Evolutionary conservation across 2,797 vertebrate genomes (phyloP).

Genomic region (Prunella strophiata): DNA sequence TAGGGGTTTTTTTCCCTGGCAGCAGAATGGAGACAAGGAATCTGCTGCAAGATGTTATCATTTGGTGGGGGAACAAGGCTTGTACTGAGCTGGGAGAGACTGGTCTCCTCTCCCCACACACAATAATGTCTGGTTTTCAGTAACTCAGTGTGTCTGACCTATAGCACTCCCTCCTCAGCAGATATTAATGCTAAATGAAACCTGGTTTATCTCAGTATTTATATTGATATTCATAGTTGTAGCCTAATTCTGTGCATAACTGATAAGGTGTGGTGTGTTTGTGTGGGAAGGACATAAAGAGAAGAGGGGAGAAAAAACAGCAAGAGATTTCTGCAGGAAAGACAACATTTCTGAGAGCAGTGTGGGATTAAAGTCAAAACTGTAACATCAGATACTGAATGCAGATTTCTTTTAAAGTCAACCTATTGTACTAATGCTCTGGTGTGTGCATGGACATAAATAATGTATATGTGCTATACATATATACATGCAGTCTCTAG

Average conservation of each 20-base stretch:
- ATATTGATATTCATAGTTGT: not conserved
- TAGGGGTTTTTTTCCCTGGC: not conserved
- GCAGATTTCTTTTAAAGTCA: not conserved
- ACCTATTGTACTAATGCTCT: not conserved
- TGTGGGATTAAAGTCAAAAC: not conserved
- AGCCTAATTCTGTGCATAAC: not conserved
- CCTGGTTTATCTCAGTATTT: not conserved
- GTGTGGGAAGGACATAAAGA: not conserved
- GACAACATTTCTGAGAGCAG: not conserved
- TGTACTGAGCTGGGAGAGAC: not conserved
- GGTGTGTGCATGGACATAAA: not conserved
- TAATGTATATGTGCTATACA: constrained; percentile 60
- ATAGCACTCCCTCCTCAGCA: not conserved
- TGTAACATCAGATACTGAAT: not conserved
- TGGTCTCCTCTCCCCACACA: not conserved
- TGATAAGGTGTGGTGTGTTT: not conserved
- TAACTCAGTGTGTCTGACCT: not conserved
- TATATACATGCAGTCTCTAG: constrained; percentile 79
- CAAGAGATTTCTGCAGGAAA: not conserved
- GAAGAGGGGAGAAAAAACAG: not conserved
- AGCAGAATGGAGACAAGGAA: not conserved
- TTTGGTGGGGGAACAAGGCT: not conserved
- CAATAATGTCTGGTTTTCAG: not conserved
- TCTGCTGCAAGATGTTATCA: not conserved
- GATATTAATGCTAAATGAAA: not conserved